These are phyloP conservation scores for Brachyhypopomus occidentalis DNA, from an alignment of 2,113 vertebrate species.

Conservation along the genomic window DNA sequence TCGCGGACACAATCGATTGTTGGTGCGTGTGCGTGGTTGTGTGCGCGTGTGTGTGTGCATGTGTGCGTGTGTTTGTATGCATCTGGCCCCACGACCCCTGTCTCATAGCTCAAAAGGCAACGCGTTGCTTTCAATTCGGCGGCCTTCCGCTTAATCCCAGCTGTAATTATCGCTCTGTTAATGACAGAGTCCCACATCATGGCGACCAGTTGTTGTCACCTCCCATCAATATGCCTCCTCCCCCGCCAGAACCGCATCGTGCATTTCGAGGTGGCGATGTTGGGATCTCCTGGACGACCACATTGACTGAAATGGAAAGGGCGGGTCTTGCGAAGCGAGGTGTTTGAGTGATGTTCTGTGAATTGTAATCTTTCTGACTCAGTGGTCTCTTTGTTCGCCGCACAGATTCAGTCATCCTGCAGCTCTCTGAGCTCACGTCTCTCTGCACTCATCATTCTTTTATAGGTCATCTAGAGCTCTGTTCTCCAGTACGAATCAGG, in stretches of 20 bases:
- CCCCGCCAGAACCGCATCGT: neutral
- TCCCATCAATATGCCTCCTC: slow-evolving; percentile 9
- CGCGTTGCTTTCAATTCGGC: slow-evolving; percentile 23
- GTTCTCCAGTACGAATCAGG: slow-evolving; percentile 8
- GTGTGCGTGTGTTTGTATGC: neutral
- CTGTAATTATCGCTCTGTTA: slow-evolving; percentile 46
- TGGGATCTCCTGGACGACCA: neutral
- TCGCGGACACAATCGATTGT: slow-evolving; percentile 42
- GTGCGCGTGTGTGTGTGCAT: too few relatives aligned
- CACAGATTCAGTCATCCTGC: neutral
- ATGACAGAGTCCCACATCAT: slow-evolving; percentile 23
- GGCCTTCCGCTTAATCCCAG: slow-evolving; percentile 21
- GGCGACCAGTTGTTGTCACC: slow-evolving; percentile 9
- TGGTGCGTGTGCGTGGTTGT: neutral
- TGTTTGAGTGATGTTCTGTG: neutral
- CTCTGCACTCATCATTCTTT: neutral
- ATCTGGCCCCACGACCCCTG: slow-evolving; percentile 23
- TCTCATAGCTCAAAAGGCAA: slow-evolving; percentile 28
- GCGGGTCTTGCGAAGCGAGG: neutral
- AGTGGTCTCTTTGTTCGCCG: neutral
- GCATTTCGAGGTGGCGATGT: neutral
- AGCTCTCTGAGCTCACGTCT: neutral
- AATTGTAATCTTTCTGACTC: neutral
- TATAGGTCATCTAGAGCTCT: neutral
- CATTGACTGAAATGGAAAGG: neutral